Conservation (phyloP, 2,888 invertebrate species). For the Agrilus biguttatus region DNA sequence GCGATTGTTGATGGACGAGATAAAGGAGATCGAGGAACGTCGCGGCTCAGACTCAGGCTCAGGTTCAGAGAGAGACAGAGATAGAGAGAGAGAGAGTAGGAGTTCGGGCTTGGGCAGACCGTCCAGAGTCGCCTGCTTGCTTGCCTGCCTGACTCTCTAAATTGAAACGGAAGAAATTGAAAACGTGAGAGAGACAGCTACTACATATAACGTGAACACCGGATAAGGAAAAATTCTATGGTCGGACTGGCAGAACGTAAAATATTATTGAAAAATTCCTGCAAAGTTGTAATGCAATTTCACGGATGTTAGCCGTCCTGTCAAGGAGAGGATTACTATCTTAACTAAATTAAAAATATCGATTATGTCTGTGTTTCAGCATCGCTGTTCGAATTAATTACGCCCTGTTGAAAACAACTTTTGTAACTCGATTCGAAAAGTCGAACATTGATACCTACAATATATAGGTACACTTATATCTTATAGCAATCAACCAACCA, state of each 20-base stretch:
- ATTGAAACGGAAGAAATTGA: constrained; percentile 27
- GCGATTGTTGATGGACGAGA: constrained; percentile 27
- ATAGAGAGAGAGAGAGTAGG: no score
- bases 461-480: no score
- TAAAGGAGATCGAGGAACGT: constrained; percentile 20
- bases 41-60: no score
- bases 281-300: constrained; percentile 24
- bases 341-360: constrained; percentile 25
- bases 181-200: constrained; percentile 17
- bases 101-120: no score
- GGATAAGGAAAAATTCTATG: constrained; percentile 19
- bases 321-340: constrained; percentile 20
- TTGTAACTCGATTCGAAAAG: no score
- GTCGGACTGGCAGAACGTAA: constrained; percentile 19
- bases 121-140: no score
- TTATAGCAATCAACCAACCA: no score
- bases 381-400: not conserved
- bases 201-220: constrained; percentile 11
- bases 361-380: constrained; percentile 9
- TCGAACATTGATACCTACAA: no score
- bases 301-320: constrained; percentile 24
- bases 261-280: constrained; percentile 26
- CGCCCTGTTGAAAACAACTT: no score
- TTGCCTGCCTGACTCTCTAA: constrained; percentile 16
- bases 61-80: no score